Evolutionary conservation across 2,797 vertebrate species (phyloP).

Genomic region (Hydrocynus forskahlii): DNA sequence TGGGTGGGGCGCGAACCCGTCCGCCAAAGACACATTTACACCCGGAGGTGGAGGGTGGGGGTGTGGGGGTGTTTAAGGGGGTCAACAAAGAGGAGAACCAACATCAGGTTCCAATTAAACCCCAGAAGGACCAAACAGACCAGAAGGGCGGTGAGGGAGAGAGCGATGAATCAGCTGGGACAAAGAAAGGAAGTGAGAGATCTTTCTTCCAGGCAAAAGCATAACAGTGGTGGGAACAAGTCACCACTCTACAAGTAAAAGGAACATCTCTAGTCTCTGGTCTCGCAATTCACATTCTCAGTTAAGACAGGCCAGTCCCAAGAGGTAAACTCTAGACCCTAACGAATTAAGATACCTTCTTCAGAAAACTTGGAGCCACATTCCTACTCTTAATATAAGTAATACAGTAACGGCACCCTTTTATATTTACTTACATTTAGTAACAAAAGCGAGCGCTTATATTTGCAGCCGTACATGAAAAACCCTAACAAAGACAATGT

Average conservation of each 20-base stretch:
- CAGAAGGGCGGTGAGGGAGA: conserved; percentile 29
- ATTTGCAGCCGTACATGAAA: no score
- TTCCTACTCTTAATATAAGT: no score
- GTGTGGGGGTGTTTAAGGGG: neutral
- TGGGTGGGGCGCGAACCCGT: neutral
- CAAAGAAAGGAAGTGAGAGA: conserved; percentile 38
- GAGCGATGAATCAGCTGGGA: neutral
- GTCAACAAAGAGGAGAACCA: conserved; percentile 27
- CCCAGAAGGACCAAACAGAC: neutral
- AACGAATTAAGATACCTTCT: no score
- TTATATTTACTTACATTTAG: no score
- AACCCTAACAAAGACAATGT: no score
- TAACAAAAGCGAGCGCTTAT: no score
- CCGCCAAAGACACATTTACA: conserved; percentile 16
- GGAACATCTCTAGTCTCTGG: neutral
- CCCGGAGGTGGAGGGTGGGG: neutral
- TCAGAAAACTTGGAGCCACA: no score
- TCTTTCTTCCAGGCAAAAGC: conserved; percentile 37
- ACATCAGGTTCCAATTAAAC: conserved; percentile 56
- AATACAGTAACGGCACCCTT: no score
- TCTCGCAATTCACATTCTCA: neutral
- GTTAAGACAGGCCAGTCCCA: neutral
- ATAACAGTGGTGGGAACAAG: conserved; percentile 8
- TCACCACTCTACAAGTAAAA: neutral
- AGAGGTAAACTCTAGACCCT: no score